These are phyloP conservation scores for Mystacornis crossleyi DNA, from an alignment of 2,113 vertebrate genomes.

Conservation along the genomic window DNA sequence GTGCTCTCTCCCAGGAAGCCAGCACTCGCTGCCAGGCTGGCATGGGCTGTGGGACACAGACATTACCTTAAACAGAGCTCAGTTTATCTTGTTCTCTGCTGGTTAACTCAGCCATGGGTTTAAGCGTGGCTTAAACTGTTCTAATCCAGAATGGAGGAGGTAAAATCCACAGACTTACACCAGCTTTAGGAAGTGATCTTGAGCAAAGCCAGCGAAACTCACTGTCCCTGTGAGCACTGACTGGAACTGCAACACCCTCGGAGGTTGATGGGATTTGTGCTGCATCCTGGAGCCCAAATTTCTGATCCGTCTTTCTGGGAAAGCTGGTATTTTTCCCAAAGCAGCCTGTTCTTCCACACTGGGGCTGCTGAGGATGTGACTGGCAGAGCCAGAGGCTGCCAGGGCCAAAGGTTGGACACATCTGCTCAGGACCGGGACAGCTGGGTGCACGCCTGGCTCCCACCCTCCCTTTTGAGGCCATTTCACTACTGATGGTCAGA, in stretches of 20 bases:
- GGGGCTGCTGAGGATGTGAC: background rate
- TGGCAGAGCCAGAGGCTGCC: background rate
- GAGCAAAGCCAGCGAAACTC: background rate
- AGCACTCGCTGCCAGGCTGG: rapidly evolving
- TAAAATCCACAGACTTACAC: background rate
- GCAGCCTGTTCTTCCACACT: rapidly evolving
- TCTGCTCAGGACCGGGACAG: background rate
- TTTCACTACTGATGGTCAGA: background rate
- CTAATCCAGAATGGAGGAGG: background rate
- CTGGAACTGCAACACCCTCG: background rate
- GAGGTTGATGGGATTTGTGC: background rate
- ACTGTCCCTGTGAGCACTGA: background rate
- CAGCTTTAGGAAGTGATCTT: background rate
- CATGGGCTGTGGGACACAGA: rapidly evolving
- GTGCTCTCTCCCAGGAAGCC: background rate
- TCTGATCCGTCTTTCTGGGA: background rate
- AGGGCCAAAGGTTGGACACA: background rate
- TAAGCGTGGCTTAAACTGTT: background rate
- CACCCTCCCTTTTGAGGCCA: rapidly evolving
- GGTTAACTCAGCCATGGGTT: slow-evolving; percentile 3
- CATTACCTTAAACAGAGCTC: background rate
- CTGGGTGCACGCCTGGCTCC: rapidly evolving
- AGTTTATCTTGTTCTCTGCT: background rate
- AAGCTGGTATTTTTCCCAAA: background rate
- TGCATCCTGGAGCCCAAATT: background rate